Percentiles rank a stretch among this genome's conserved stretches.
Evolutionary conservation across 2,797 vertebrate genomes (phyloP).

Genomic region (Phrynocephalus vlangalii): DNA sequence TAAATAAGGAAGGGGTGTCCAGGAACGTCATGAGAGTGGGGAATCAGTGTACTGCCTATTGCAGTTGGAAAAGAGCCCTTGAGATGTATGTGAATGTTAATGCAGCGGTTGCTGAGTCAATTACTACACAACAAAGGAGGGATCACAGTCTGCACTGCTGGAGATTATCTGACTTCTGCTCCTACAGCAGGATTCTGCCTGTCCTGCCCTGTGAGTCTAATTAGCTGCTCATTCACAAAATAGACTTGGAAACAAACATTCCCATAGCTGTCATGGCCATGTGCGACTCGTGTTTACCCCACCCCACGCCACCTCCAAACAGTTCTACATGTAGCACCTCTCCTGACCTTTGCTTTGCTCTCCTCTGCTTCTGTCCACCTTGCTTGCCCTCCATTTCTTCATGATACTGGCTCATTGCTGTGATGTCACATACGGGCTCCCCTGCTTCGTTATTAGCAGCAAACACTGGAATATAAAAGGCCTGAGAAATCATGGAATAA

Average conservation of each 20-base stretch:
- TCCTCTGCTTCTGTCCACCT: background rate
- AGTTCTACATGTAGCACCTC: background rate
- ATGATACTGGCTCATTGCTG: background rate
- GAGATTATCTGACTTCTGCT: background rate
- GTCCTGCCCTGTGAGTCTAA: background rate
- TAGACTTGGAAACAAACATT: background rate
- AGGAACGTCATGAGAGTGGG: background rate
- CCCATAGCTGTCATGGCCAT: background rate
- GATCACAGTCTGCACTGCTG: conserved; percentile 8
- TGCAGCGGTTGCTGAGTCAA: background rate
- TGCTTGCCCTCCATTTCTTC: background rate
- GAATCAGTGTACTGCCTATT: background rate
- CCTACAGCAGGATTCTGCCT: background rate
- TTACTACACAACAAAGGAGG: conserved; percentile 11
- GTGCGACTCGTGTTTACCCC: background rate
- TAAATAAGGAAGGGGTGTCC: background rate
- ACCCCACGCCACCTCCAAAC: no score
- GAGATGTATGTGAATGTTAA: background rate
- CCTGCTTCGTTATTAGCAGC: background rate
- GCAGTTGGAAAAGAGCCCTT: background rate
- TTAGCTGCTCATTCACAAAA: background rate
- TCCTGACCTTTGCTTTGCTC: background rate
- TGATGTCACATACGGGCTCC: background rate
- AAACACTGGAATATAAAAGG: background rate
- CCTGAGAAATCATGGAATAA: background rate